Percentiles rank a stretch among this genome's conserved stretches.
Evolutionary conservation across 2,113 vertebrate genomes (phyloP).

Genomic region (Microtus oregoni): DNA sequence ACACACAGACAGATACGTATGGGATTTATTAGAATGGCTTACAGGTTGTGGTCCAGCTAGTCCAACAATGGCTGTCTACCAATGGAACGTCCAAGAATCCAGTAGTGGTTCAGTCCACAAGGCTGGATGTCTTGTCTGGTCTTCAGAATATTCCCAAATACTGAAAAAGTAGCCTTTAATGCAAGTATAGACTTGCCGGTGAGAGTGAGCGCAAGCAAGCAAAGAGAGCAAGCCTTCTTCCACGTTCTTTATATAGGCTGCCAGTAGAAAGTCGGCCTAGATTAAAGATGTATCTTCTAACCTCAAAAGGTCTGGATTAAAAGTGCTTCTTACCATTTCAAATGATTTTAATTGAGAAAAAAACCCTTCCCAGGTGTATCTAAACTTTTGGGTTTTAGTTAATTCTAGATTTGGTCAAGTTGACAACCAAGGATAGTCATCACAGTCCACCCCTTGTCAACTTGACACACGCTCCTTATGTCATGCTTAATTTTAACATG

Average conservation of each 20-base stretch:
- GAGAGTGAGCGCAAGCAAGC: neutral
- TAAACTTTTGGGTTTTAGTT: neutral
- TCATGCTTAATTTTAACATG: neutral
- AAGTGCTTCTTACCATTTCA: neutral
- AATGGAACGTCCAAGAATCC: neutral
- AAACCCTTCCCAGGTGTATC: neutral
- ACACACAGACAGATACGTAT: neutral
- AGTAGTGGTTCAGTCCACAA: neutral
- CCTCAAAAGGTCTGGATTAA: neutral
- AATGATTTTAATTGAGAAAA: neutral
- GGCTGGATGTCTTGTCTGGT: neutral
- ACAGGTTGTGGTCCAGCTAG: neutral
- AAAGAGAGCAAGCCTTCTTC: neutral
- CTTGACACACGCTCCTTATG: neutral
- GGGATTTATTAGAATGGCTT: neutral
- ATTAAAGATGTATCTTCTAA: neutral
- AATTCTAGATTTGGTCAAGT: neutral
- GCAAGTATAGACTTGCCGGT: neutral
- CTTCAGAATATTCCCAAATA: neutral
- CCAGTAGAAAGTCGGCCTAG: neutral
- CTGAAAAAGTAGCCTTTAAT: neutral
- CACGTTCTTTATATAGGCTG: neutral
- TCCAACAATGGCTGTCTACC: neutral
- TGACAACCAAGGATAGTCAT: neutral
- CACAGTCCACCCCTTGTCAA: neutral